Percentiles rank a stretch among this genome's conserved stretches.
phyloP scores from a whole-genome alignment of 2,113 vertebrate species.

The Bos javanicus region DNA sequence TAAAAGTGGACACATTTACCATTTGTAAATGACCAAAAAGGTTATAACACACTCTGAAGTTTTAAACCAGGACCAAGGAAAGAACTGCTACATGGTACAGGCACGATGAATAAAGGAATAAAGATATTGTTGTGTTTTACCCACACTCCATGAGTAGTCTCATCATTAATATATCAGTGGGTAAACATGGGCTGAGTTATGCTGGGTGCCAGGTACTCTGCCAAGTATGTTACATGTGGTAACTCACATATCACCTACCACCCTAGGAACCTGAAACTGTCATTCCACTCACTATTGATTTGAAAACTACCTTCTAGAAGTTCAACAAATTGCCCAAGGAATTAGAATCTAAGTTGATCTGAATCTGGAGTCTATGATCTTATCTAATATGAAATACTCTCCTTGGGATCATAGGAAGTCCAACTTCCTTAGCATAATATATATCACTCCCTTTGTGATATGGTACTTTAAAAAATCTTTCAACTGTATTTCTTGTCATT shows the following conservation, averaged over 20 bases:
- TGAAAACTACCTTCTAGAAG: background rate
- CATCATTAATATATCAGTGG: background rate
- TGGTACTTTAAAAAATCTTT: background rate
- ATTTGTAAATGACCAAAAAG: background rate
- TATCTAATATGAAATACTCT: background rate
- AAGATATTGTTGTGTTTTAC: background rate
- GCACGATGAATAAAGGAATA: background rate
- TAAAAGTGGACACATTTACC: background rate
- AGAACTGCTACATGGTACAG: background rate
- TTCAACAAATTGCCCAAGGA: background rate
- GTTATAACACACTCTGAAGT: background rate
- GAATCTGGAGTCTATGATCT: background rate
- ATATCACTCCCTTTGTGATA: background rate
- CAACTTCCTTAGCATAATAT: background rate
- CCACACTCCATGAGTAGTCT: too few species aligned
- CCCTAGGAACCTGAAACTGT: background rate
- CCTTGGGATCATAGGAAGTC: background rate
- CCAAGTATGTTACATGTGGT: background rate
- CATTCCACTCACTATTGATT: background rate
- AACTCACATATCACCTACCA: background rate
- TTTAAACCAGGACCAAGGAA: too few species aligned
- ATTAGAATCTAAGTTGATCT: background rate
- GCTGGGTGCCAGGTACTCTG: background rate
- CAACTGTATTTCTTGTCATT: background rate
- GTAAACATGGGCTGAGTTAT: background rate